Conservation (phyloP, 2,797 vertebrate species). For the Setipinna tenuifilis region DNA sequence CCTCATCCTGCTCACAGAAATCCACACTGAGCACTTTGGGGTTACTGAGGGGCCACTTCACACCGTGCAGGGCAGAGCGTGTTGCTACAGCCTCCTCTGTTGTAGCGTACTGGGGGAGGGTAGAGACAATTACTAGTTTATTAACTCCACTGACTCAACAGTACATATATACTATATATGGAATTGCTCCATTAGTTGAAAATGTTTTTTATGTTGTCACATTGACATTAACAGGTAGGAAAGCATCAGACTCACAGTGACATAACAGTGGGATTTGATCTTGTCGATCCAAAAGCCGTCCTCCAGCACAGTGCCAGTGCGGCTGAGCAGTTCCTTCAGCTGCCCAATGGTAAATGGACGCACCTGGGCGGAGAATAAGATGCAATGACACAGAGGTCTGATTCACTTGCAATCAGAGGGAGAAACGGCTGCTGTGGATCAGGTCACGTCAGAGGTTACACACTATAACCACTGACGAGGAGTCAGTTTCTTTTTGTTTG, state of each 20-base stretch:
- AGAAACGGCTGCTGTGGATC: no score
- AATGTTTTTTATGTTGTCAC: no score
- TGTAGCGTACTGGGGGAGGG: slow-evolving; percentile 76
- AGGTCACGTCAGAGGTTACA: no score
- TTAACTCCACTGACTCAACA: no score
- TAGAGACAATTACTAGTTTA: neutral
- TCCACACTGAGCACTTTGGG: slow-evolving; percentile 90
- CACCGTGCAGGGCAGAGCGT: slow-evolving; percentile 85
- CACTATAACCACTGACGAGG: no score
- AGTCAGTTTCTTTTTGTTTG: neutral
- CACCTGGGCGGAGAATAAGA: slow-evolving; percentile 70
- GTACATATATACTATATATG: neutral
- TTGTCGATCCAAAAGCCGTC: slow-evolving; percentile 95
- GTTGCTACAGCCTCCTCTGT: slow-evolving; percentile 85
- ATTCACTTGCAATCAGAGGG: neutral
- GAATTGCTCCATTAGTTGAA: no score
- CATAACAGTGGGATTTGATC: slow-evolving; percentile 95
- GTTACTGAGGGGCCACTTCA: slow-evolving; percentile 92
- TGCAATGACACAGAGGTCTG: neutral
- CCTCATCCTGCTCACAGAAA: slow-evolving; percentile 89
- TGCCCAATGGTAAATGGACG: slow-evolving; percentile 91
- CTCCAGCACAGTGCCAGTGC: slow-evolving; percentile 83
- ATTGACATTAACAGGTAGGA: neutral
- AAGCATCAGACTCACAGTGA: slow-evolving; percentile 76
- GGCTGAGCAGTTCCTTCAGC: slow-evolving; percentile 87